Evolutionary conservation across 2,888 invertebrate genomes (phyloP), one percentile per base, ranked within the genome.

Genomic region (Tenthredo amoena): DNA sequence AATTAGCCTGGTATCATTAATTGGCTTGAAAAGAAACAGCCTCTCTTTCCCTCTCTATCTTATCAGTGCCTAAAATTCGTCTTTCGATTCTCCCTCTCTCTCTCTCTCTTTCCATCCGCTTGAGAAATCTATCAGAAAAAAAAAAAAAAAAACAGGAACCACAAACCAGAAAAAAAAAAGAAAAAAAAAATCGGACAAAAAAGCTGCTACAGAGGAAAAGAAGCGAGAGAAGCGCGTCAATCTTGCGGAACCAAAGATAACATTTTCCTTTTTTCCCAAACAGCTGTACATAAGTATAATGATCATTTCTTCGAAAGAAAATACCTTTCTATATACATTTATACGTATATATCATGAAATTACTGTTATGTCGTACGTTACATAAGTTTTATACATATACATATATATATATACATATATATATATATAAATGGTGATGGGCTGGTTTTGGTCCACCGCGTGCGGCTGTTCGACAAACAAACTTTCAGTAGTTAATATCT

Each of bases 1-100:
- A 74, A 74, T 77, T 77, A 77, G 21, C 47, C 77, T 43, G 40
- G 43, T 34, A 68, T 43, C 74, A 74, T 74, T 74, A 74, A 74
- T 74, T 74, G 74, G 43, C 74, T 74, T 37, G 55, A 31, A 47
- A 31, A 74, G 68, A 31, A 34, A 34, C 68, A 34, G 12, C 72
- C 3, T 21, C 10, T 21, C 72, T 40, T 12, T 26, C n/a, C 47
- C 40, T 21, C 6, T 72, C 21, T 72, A n/a, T 12, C 18, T 71
- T 31, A 15, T 26, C 34, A 18, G 12, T 10, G n/a, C 10, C 12
- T 10, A 31, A 31, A 65, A 65, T 31, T 65, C 26, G 31, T n/a
- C 5, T n/a, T n/a, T 15, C 26, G 31, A 15, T 6, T 68, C 68
- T 2, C 6, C 6, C 7, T 18, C 40, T 71, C 31, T 71, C 37